Conservation (phyloP, 2,888 invertebrate species). For the Pocota personata region DNA sequence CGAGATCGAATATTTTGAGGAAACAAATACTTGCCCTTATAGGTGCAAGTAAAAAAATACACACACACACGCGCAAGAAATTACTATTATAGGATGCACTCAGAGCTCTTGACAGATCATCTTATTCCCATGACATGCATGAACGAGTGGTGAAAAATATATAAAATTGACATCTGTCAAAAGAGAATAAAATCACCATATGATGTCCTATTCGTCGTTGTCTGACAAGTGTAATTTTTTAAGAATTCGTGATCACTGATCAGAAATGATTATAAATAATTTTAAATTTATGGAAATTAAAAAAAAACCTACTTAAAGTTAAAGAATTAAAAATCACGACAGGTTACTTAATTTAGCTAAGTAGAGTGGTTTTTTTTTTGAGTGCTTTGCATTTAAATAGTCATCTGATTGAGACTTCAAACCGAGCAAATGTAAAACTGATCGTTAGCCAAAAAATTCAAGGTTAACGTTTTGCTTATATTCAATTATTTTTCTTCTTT, state of each 20-base stretch:
- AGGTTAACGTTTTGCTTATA: constrained; percentile 32
- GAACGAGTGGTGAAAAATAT: neutral
- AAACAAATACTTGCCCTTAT: too few species aligned
- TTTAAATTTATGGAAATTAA: constrained; percentile 7
- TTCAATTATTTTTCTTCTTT: constrained; percentile 6
- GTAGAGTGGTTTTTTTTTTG: neutral
- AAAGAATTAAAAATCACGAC: neutral
- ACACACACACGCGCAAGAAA: neutral
- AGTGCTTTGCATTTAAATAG: constrained; percentile 3
- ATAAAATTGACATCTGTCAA: constrained; percentile 17
- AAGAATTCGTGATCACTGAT: neutral
- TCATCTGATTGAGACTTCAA: constrained; percentile 22
- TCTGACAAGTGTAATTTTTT: constrained; percentile 1
- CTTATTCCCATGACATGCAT: constrained; percentile 38
- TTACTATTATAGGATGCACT: constrained; percentile 12
- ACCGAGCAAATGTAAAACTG: neutral
- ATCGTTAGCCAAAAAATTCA: neutral
- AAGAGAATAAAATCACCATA: neutral
- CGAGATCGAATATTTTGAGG: too few species aligned
- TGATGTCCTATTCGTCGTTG: neutral
- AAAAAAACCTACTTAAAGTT: neutral
- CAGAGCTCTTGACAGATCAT: constrained; percentile 20
- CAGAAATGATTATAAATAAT: neutral
- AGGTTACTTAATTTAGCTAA: constrained; percentile 8
- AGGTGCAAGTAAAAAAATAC: neutral